phyloP scores from a whole-genome alignment of 2,888 invertebrate genomes.

The Thysanoteuthis rhombus region DNA sequence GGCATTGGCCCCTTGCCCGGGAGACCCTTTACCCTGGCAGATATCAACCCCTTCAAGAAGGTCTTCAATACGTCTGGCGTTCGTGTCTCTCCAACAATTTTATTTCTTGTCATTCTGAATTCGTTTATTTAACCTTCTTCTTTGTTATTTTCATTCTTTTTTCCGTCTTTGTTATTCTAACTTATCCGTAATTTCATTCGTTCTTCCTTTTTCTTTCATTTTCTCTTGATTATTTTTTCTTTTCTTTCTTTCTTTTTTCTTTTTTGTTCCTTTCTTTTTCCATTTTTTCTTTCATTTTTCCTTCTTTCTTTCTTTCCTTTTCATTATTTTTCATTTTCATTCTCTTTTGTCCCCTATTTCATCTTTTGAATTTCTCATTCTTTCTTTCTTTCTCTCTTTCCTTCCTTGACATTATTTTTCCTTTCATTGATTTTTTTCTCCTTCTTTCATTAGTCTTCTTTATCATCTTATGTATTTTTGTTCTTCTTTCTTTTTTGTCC shows the following conservation, averaged over 20 bases:
- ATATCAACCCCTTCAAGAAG: neutral
- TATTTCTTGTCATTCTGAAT: neutral
- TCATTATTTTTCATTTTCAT: too few species aligned
- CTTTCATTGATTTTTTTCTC: too few species aligned
- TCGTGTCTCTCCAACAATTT: neutral
- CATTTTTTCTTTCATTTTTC: neutral
- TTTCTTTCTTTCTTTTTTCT: neutral
- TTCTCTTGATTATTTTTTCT: neutral
- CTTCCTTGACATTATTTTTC: too few species aligned
- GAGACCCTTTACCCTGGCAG: constrained; percentile 12
- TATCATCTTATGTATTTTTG: too few species aligned
- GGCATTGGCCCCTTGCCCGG: neutral
- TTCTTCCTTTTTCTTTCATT: neutral
- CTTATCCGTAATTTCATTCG: neutral
- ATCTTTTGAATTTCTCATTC: too few species aligned
- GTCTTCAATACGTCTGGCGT: neutral
- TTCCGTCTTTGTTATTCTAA: neutral
- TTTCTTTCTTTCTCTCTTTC: neutral
- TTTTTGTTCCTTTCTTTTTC: neutral
- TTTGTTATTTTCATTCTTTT: neutral
- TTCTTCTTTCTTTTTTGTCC: too few species aligned
- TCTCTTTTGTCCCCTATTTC: too few species aligned
- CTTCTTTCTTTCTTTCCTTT: neutral
- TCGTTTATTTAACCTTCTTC: neutral
- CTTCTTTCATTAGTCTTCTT: too few species aligned